Evolutionary conservation across 2,113 vertebrate species (phyloP), one percentile per base, ranked within the genome.

Genomic region (Poeciliopsis turrubarensis): DNA sequence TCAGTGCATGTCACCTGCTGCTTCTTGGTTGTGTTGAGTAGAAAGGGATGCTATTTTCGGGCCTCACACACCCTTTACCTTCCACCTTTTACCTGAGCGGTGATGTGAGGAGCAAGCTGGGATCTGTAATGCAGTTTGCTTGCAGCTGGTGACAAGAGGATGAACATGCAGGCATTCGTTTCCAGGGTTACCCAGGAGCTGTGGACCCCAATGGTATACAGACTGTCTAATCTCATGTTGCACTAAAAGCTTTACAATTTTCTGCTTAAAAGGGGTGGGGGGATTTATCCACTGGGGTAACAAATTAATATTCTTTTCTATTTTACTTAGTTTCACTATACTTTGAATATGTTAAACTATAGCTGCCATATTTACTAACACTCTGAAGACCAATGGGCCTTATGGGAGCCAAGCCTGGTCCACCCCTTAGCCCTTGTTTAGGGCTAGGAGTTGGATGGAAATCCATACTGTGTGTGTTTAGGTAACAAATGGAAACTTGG

Each of bases 41-140:
- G 70, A 78, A 60, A 81, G 54, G 31, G 65, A 4, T 65, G 75
- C 73, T 84, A 85, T 89, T 89, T 84, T 84, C 67, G 26, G 66
- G 30, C 29, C 68, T 68, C 72, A 63, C n/a, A 27, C 66, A 57
- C 69, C 71, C 75, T 62, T 84, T 69, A 83, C 66, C 82, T 69
- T 70, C 62, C 62, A 73, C 69, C 47, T 76, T 73, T 69, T 65
- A 68, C 70, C 67, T 81, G 70, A 65, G 67, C 83, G 69, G 70
- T 82, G 83, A 84, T 67, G 66, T 39, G 54, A 41, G 51, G 80
- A 54, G 62, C 57, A 73, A 78, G 41, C 51, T 57, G 22, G 22
- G 51, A 57, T 54, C 51, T 54, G 5, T 54, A 54, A 54, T 57
- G 57, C 77, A 72, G 61, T 65, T 85, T 57, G 22, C 51, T 70